Evolutionary conservation across 2,113 vertebrate species (phyloP).

Genomic region (Aix galericulata): DNA sequence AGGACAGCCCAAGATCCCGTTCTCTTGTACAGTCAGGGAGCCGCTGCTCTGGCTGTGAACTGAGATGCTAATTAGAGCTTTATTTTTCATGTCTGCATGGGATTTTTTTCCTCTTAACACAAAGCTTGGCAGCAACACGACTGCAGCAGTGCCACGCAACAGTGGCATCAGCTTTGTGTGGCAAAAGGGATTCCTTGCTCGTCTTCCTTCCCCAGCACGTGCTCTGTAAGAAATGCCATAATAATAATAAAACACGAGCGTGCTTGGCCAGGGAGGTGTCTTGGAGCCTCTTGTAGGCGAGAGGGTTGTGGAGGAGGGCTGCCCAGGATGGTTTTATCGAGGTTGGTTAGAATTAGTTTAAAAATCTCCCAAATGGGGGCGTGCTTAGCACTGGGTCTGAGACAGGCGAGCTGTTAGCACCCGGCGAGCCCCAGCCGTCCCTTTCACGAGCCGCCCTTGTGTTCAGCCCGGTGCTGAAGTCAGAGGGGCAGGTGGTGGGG

Average conservation of each 20-base stretch:
- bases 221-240: not conserved
- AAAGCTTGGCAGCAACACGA: not conserved
- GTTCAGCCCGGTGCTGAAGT: not conserved
- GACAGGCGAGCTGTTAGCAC: not conserved
- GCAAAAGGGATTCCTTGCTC: not conserved
- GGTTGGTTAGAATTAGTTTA: not conserved
- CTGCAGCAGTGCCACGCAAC: not conserved
- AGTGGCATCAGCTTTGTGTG: not conserved
- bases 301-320: not conserved
- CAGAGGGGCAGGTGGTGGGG: not conserved
- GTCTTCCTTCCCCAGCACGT: not conserved
- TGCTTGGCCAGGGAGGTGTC: not conserved
- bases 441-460: not conserved
- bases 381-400: not conserved
- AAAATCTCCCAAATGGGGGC: not conserved
- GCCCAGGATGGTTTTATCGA: not conserved
- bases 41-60: not conserved
- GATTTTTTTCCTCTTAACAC: not conserved
- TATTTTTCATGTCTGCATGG: not conserved
- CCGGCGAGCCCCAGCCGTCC: not conserved
- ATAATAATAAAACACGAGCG: too few relatives aligned
- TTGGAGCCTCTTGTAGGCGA: not conserved
- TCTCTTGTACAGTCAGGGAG: not conserved
- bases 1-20: not conserved
- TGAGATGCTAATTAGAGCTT: constrained; percentile 7